phyloP scores from a whole-genome alignment of 2,113 vertebrate genomes.

The Ameiurus melas region DNA sequence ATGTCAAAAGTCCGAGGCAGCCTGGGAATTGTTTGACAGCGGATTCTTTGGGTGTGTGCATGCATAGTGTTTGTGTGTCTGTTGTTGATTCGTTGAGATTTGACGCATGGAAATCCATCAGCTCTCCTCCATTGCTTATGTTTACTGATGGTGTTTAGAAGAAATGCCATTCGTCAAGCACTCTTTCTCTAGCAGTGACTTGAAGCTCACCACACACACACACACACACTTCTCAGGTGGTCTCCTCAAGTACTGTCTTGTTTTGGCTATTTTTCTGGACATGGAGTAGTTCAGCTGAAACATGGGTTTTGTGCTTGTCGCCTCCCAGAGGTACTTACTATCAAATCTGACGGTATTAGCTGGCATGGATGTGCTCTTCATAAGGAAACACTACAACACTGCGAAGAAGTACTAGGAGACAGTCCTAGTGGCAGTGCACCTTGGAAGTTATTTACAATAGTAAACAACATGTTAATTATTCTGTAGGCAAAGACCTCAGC shows the following conservation, averaged over 20 bases:
- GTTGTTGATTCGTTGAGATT: neutral
- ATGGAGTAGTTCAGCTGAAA: neutral
- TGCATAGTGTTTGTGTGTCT: neutral
- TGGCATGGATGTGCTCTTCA: neutral
- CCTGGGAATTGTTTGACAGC: constrained; percentile 21
- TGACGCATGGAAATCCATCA: neutral
- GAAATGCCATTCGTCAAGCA: neutral
- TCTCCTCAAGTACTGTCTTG: neutral
- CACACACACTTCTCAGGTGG: neutral
- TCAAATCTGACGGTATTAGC: constrained; percentile 10
- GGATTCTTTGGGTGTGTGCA: constrained; percentile 13
- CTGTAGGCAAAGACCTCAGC: no score
- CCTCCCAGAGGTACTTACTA: neutral
- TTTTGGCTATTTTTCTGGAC: neutral
- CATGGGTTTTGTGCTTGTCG: neutral
- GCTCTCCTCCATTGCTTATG: neutral
- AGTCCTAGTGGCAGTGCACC: neutral
- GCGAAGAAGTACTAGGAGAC: neutral
- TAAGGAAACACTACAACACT: neutral
- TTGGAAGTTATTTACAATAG: neutral
- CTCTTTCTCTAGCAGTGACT: neutral
- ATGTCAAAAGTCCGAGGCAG: constrained; percentile 16
- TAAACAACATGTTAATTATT: neutral
- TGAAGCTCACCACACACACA: neutral
- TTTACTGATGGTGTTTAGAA: constrained; percentile 1